Conservation (phyloP, 2,888 invertebrate genomes). For the Oligia strigilis region DNA sequence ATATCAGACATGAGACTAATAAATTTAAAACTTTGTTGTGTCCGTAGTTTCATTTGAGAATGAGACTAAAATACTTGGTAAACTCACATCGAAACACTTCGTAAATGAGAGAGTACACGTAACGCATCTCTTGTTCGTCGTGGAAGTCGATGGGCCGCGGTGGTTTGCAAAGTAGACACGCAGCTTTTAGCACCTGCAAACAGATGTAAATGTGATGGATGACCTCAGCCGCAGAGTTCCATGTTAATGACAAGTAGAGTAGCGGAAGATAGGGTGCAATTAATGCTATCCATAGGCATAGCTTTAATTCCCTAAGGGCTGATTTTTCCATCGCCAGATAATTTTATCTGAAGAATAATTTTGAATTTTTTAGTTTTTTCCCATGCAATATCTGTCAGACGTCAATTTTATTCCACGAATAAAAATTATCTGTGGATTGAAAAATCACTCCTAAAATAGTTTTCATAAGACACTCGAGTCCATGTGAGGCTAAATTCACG, state of each 20-base stretch:
- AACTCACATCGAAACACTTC: constrained; percentile 94
- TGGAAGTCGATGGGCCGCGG: constrained; percentile 87
- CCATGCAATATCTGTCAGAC: too few species aligned
- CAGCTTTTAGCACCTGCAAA: constrained; percentile 90
- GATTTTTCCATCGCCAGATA: too few species aligned
- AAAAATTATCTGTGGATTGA: too few species aligned
- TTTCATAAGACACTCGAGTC: not conserved
- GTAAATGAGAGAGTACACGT: constrained; percentile 93
- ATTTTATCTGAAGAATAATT: too few species aligned
- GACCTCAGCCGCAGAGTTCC: not conserved
- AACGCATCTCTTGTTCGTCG: constrained; percentile 94
- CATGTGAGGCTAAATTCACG: not conserved
- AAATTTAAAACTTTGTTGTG: constrained; percentile 25
- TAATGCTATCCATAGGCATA: not conserved
- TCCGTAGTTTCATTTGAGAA: constrained; percentile 8
- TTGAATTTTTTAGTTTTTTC: too few species aligned
- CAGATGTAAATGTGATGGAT: not conserved
- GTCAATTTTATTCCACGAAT: too few species aligned
- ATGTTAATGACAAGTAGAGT: not conserved
- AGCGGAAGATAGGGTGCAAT: not conserved
- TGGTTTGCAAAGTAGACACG: constrained; percentile 88
- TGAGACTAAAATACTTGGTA: constrained; percentile 11
- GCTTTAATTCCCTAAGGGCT: not conserved
- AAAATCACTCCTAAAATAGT: not conserved
- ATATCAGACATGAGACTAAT: constrained; percentile 14